These are phyloP conservation scores for Cosmia pyralina DNA, from an alignment of 2,888 invertebrate genomes.

Conservation along the genomic window DNA sequence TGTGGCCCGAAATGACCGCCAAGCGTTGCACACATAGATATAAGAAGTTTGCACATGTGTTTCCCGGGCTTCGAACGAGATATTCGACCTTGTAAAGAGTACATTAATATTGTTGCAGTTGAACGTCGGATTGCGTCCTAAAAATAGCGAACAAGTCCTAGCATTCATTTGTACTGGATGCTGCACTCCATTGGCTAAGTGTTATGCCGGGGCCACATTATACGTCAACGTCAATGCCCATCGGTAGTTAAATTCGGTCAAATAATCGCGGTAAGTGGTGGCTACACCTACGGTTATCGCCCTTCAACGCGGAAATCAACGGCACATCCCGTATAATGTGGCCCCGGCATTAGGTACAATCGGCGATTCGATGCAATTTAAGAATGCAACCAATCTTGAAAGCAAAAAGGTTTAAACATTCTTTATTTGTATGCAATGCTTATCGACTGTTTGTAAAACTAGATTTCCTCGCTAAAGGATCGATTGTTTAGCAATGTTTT, in stretches of 20 bases:
- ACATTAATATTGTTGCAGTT: not conserved
- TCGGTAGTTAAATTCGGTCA: too few relatives aligned
- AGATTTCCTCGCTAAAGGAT: not conserved
- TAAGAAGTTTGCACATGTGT: not conserved
- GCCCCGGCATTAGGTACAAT: too few relatives aligned
- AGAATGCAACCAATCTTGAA: conserved; percentile 8
- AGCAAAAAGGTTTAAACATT: conserved; percentile 1
- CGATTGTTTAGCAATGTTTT: not conserved
- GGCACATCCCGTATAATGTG: too few relatives aligned
- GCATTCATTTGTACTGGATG: not conserved
- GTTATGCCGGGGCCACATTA: too few relatives aligned
- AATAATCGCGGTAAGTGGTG: too few relatives aligned
- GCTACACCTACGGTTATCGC: too few relatives aligned
- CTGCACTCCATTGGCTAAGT: too few relatives aligned
- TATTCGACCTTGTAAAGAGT: conserved; percentile 4
- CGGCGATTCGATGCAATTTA: not conserved
- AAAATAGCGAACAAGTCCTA: conserved; percentile 12
- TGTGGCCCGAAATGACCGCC: too few relatives aligned
- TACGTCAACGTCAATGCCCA: too few relatives aligned
- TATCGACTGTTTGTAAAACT: not conserved
- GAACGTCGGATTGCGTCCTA: not conserved
- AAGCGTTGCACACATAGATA: too few relatives aligned
- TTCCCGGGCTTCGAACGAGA: not conserved
- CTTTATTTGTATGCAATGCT: not conserved
- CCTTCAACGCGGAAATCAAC: too few relatives aligned